Conservation (phyloP, 2,113 vertebrate species). For the Burhinus oedicnemus region DNA sequence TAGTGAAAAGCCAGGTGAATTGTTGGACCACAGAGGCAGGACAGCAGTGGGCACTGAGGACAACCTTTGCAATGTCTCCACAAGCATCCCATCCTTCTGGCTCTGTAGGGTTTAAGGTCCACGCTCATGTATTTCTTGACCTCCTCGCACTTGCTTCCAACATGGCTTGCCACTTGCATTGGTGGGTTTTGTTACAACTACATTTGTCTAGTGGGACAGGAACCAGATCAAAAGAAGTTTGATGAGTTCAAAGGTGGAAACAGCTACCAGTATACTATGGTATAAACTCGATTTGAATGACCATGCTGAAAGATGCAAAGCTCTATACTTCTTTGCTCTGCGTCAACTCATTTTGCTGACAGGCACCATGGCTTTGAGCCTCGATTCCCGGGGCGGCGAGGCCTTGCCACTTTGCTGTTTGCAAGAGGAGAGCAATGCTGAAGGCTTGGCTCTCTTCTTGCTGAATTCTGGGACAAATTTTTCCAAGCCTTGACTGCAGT, state of each 20-base stretch:
- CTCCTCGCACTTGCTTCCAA: not conserved
- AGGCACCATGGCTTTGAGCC: not conserved
- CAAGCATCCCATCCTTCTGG: not conserved
- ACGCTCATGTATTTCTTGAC: not conserved
- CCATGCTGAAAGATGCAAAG: not conserved
- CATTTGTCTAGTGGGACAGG: not conserved
- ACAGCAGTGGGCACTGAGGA: not conserved
- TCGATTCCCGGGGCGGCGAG: not conserved
- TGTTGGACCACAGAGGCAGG: not conserved
- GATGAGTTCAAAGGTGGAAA: not conserved
- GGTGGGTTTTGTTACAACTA: not conserved
- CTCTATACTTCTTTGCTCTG: not conserved
- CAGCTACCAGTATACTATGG: not conserved
- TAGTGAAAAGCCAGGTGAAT: not conserved
- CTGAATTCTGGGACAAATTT: conserved; percentile 25
- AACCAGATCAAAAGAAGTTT: not conserved
- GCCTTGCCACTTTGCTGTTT: conserved; percentile 8
- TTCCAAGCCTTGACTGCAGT: conserved; percentile 7
- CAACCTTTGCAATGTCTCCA: not conserved
- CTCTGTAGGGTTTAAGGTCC: not conserved
- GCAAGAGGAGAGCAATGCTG: not conserved
- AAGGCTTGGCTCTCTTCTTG: conserved; percentile 31
- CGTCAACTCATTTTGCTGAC: not conserved
- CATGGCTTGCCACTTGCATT: not conserved
- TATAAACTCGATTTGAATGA: not conserved